These are phyloP conservation scores for Perizoma flavofasciatum DNA, from an alignment of 2,888 invertebrate genomes.

Conservation along the genomic window DNA sequence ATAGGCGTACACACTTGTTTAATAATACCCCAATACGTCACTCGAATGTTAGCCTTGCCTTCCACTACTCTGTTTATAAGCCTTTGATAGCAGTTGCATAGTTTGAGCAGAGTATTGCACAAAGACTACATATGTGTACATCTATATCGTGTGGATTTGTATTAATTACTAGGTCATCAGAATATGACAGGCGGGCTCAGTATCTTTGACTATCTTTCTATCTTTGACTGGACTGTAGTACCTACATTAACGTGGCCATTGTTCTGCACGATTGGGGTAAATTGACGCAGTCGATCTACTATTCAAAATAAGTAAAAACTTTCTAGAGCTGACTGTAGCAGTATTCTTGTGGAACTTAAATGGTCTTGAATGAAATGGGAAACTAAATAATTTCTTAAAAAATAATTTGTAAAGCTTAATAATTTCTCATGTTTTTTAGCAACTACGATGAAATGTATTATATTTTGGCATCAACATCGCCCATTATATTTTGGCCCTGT, in stretches of 20 bases:
- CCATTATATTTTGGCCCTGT: no score
- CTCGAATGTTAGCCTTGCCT: slow-evolving; percentile 1
- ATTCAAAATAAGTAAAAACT: slow-evolving; percentile 40
- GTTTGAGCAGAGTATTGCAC: slow-evolving; percentile 17
- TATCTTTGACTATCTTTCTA: not conserved
- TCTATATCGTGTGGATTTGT: not conserved
- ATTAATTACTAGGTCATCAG: no score
- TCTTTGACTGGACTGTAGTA: slow-evolving; percentile 23
- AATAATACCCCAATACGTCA: not conserved
- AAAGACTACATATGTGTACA: slow-evolving; percentile 10
- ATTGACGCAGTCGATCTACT: slow-evolving; percentile 49
- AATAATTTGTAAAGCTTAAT: not conserved
- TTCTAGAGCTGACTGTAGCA: slow-evolving; percentile 4
- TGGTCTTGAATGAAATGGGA: not conserved
- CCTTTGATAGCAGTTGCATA: slow-evolving; percentile 16
- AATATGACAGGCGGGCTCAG: no score
- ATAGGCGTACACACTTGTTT: no score
- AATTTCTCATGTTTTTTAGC: not conserved
- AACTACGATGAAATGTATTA: no score
- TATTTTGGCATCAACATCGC: no score
- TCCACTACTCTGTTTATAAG: slow-evolving; percentile 11
- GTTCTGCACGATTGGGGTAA: slow-evolving; percentile 53
- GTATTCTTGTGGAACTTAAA: slow-evolving; percentile 1
- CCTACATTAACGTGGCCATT: slow-evolving; percentile 50
- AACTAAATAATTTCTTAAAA: not conserved